Evolutionary conservation across 2,888 invertebrate genomes (phyloP).

Genomic region (Yponomeuta sedellus): DNA sequence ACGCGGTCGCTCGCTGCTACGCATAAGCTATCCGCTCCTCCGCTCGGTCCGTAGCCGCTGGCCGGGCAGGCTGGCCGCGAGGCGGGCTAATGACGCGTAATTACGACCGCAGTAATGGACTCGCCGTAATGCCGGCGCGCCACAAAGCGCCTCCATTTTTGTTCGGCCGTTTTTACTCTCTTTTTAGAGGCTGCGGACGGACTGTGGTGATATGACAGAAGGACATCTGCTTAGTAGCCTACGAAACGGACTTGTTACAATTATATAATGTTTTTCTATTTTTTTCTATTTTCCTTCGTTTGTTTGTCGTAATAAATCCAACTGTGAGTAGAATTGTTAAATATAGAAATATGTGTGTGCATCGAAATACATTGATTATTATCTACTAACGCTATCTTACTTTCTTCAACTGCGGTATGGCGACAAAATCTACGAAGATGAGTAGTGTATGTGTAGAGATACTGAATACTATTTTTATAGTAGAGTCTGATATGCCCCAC

Average conservation of each 20-base stretch:
- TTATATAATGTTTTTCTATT: background rate
- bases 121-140: constrained; percentile 55
- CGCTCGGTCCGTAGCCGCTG: background rate
- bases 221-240: background rate
- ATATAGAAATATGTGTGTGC: too few relatives aligned
- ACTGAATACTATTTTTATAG: too few relatives aligned
- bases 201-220: constrained; percentile 23
- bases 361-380: too few relatives aligned
- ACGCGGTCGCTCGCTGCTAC: too few relatives aligned
- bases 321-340: too few relatives aligned
- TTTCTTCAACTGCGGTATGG: too few relatives aligned
- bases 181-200: background rate
- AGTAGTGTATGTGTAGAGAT: too few relatives aligned
- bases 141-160: constrained; percentile 61
- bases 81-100: constrained; percentile 64
- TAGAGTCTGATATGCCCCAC: too few relatives aligned
- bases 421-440: too few relatives aligned
- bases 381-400: too few relatives aligned
- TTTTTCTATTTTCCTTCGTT: background rate
- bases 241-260: background rate
- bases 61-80: constrained; percentile 46
- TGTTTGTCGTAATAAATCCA: too few relatives aligned
- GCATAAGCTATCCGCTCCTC: background rate
- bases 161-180: constrained; percentile 34
- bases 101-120: constrained; percentile 65